A percentile compares a stretch with the other conserved stretches of the same genome.
phyloP scores from a whole-genome alignment of 2,797 vertebrate genomes.

The Tamandua tetradactyla region DNA sequence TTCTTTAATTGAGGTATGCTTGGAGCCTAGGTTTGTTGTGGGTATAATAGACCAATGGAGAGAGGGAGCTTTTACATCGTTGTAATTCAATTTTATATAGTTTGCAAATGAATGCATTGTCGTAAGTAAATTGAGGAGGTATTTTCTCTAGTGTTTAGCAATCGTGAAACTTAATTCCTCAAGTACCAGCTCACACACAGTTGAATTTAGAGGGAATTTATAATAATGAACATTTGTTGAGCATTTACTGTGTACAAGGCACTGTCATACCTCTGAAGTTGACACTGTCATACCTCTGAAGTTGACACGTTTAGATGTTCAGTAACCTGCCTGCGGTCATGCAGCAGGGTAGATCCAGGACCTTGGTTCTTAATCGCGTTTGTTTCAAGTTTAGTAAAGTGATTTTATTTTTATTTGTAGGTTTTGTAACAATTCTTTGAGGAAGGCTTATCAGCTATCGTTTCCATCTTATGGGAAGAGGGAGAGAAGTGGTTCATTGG shows the following conservation, averaged over 20 bases:
- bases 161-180: conserved; percentile 23
- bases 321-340: neutral
- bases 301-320: neutral
- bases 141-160: conserved; percentile 9
- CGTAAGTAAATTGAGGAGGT: neutral
- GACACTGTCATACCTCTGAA: neutral
- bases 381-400: neutral
- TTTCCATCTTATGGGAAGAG: neutral
- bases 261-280: neutral
- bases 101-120: neutral
- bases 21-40: neutral
- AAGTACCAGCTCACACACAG: neutral
- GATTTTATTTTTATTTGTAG: conserved; percentile 20
- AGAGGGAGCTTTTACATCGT: neutral
- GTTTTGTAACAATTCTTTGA: neutral
- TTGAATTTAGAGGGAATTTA: conserved; percentile 8
- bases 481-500: neutral
- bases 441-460: neutral
- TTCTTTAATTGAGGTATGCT: conserved; percentile 34
- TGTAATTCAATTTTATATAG: conserved; percentile 15
- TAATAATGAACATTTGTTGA: conserved; percentile 13
- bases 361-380: neutral
- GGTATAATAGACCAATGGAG: neutral
- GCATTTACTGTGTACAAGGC: neutral
- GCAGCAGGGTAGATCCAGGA: neutral